Evolutionary conservation across 2,888 invertebrate species (phyloP).

Genomic region (Ceraclea dissimilis): DNA sequence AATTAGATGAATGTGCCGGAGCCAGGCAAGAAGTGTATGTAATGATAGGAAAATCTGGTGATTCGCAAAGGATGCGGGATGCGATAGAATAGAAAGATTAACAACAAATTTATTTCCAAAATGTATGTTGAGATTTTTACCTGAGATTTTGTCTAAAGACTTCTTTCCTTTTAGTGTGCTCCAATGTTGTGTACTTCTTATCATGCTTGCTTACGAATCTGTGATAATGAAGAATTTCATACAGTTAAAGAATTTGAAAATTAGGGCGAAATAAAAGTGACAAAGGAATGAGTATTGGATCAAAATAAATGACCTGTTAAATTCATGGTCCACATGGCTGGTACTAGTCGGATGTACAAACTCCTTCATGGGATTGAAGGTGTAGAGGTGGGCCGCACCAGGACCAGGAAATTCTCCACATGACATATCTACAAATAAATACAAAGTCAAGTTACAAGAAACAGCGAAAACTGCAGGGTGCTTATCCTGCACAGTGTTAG

Average conservation of each 20-base stretch:
- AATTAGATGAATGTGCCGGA: no score
- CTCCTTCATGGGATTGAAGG: conserved; percentile 92
- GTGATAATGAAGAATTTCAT: no score
- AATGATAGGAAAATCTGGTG: no score
- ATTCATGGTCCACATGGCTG: conserved; percentile 66
- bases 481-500: not conserved
- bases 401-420: conserved; percentile 85
- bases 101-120: no score
- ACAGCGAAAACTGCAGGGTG: not conserved
- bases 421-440: conserved; percentile 46
- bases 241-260: no score
- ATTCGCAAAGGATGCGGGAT: no score
- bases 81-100: no score
- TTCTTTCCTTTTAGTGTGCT: conserved; percentile 64
- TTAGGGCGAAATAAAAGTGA: no score
- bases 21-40: no score
- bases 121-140: no score
- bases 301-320: conserved; percentile 42
- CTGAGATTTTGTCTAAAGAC: conserved; percentile 82
- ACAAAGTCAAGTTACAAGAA: not conserved
- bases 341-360: conserved; percentile 67
- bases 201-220: conserved; percentile 67
- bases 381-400: conserved; percentile 64
- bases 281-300: no score
- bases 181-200: conserved; percentile 58